Conservation (phyloP, 2,797 vertebrate species). For the Enteromius radiatus region DNA sequence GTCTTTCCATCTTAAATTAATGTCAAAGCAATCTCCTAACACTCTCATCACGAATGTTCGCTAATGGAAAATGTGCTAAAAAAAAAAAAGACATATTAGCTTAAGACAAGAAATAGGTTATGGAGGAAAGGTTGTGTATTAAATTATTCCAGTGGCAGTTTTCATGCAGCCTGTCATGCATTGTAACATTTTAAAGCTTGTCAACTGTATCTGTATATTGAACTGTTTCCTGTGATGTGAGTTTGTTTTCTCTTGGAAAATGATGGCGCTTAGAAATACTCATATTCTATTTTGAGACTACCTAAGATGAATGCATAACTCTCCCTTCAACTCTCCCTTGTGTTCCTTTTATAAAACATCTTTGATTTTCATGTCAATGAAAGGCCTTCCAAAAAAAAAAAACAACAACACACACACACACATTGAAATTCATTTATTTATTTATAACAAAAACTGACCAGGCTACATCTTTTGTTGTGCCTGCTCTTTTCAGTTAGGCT, state of each 20-base stretch:
- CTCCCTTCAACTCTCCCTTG: conserved; percentile 23
- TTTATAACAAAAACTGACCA: background rate
- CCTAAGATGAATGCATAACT: conserved; percentile 25
- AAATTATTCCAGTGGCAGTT: conserved; percentile 8
- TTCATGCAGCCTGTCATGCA: conserved; percentile 6
- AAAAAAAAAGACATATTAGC: conserved; percentile 30
- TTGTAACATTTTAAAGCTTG: conserved; percentile 25
- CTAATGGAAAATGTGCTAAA: conserved; percentile 37
- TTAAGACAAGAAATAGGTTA: conserved; percentile 20
- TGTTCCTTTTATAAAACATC: conserved; percentile 20
- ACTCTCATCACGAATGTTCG: conserved; percentile 43
- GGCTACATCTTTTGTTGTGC: background rate
- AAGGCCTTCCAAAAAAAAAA: background rate
- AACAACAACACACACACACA: background rate
- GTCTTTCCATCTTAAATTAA: conserved; percentile 50
- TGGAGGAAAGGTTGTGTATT: conserved; percentile 16
- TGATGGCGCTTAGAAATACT: conserved; percentile 25
- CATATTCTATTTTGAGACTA: conserved; percentile 45
- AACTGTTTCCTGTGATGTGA: conserved; percentile 35
- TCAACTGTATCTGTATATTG: conserved; percentile 29
- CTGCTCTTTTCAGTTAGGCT: background rate
- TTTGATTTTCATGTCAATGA: conserved; percentile 32
- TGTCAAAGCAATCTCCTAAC: conserved; percentile 39
- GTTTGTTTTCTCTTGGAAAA: conserved; percentile 38
- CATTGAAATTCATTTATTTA: background rate